phyloP scores from a whole-genome alignment of 2,888 invertebrate genomes.

The Clivina fossor region DNA sequence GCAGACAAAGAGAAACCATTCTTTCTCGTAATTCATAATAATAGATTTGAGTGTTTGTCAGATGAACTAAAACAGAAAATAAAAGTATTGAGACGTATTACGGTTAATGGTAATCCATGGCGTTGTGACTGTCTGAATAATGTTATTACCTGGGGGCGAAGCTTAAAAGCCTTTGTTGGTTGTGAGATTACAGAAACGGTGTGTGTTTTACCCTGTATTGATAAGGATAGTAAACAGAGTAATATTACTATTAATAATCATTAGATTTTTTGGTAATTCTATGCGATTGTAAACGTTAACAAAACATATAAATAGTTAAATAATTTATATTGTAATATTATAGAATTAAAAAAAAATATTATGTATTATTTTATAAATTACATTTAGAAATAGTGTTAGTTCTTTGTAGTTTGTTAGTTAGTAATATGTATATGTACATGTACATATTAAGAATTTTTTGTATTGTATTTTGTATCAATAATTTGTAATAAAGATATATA shows the following conservation, averaged over 20 bases:
- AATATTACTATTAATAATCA: background rate
- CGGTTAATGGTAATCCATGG: conserved; percentile 21
- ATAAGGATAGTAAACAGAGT: background rate
- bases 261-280: background rate
- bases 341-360: too few relatives aligned
- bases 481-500: too few relatives aligned
- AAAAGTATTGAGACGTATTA: conserved; percentile 12
- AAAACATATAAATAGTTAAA: too few relatives aligned
- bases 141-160: conserved; percentile 10
- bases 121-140: conserved; percentile 20
- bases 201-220: conserved; percentile 3
- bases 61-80: conserved; percentile 9
- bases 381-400: too few relatives aligned
- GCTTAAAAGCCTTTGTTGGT: conserved; percentile 9
- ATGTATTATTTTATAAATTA: too few relatives aligned
- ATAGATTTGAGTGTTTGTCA: conserved; percentile 13
- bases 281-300: too few relatives aligned
- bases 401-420: too few relatives aligned
- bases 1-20: conserved; percentile 1
- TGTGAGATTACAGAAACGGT: background rate
- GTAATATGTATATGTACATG: too few relatives aligned
- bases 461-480: too few relatives aligned
- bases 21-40: conserved; percentile 6
- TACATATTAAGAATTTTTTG: too few relatives aligned
- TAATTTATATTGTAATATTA: too few relatives aligned